Evolutionary conservation across 2,888 invertebrate species (phyloP).

Genomic region (Idaea aversata): DNA sequence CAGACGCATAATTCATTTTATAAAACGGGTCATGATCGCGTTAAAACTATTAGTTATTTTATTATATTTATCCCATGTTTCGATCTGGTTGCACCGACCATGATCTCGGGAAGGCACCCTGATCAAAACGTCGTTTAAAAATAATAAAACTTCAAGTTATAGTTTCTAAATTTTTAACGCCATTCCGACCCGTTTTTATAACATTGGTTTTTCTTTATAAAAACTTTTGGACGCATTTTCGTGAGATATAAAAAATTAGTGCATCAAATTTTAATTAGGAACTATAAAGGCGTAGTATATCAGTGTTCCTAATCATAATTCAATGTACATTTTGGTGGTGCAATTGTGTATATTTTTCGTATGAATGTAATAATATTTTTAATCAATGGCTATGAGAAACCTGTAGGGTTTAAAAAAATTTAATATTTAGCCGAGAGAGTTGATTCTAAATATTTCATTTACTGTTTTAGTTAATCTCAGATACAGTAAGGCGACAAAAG

Average conservation of each 20-base stretch:
- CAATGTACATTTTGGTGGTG: constrained; percentile 23
- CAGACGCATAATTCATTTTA: no score
- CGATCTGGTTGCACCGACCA: no score
- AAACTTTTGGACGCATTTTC: constrained; percentile 13
- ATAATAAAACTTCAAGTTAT: no score
- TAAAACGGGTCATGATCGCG: no score
- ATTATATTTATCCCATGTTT: no score
- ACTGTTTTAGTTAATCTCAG: not conserved
- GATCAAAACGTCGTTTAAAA: no score
- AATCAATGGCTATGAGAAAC: constrained; percentile 42
- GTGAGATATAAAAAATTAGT: constrained; percentile 14
- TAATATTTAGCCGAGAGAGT: constrained; percentile 5
- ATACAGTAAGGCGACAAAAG: no score
- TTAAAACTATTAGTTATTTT: no score
- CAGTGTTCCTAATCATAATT: not conserved
- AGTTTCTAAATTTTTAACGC: no score
- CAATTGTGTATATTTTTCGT: constrained; percentile 39
- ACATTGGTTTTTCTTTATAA: not conserved
- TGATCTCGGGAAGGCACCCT: no score
- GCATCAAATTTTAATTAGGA: not conserved
- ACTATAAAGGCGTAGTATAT: not conserved
- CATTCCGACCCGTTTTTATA: no score
- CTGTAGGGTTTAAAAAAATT: constrained; percentile 24
- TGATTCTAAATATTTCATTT: constrained; percentile 9
- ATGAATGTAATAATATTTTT: constrained; percentile 26